phyloP scores from a whole-genome alignment of 2,888 invertebrate species.

The Psylliodes chrysocephalus region DNA sequence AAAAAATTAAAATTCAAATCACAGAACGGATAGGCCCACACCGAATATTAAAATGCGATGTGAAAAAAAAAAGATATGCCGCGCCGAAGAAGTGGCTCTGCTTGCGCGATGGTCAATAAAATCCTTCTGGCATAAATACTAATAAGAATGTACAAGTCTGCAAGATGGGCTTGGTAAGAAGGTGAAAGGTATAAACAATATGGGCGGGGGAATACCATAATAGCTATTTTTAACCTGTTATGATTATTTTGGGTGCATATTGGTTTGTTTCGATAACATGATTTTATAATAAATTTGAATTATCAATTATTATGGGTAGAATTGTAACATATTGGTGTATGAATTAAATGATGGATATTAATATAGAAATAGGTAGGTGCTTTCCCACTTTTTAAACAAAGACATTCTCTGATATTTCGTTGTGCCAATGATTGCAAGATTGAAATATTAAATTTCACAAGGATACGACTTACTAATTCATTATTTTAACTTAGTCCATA shows the following conservation, averaged over 20 bases:
- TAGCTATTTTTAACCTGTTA: constrained; percentile 33
- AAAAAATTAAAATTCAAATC: constrained; percentile 41
- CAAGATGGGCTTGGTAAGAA: constrained; percentile 50
- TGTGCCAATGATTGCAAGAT: too few relatives aligned
- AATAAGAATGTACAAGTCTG: constrained; percentile 41
- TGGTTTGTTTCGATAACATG: too few relatives aligned
- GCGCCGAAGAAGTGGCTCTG: constrained; percentile 26
- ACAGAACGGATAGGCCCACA: constrained; percentile 29
- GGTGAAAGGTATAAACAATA: constrained; percentile 49
- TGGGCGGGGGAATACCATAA: constrained; percentile 46
- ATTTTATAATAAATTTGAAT: too few relatives aligned
- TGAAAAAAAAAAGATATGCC: not conserved
- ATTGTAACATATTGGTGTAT: too few relatives aligned
- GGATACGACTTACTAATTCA: too few relatives aligned
- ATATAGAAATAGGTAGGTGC: too few relatives aligned
- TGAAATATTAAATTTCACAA: too few relatives aligned
- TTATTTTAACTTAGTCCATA: too few relatives aligned
- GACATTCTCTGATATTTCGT: too few relatives aligned
- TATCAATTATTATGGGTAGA: too few relatives aligned
- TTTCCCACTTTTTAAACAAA: too few relatives aligned
- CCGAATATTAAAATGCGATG: constrained; percentile 17
- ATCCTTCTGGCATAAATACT: constrained; percentile 42
- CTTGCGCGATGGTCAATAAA: constrained; percentile 25
- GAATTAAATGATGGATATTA: too few relatives aligned
- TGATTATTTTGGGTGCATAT: not conserved